Evolutionary conservation across 2,888 invertebrate species (phyloP), one percentile per base, ranked within the genome.

Genomic region (Gonocerus acuteangulatus): DNA sequence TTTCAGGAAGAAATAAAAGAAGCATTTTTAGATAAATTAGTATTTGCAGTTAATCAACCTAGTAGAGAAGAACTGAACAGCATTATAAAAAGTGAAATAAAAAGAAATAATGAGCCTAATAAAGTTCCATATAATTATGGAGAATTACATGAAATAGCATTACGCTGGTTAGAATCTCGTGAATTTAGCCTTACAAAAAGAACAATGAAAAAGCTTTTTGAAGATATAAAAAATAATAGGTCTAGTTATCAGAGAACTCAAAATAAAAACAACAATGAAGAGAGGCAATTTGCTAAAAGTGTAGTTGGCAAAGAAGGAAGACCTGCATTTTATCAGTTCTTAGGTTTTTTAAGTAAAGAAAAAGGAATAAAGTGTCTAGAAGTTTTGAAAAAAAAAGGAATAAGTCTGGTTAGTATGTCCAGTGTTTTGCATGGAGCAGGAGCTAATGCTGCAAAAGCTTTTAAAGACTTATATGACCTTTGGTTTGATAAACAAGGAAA

Each of bases 31-130:
- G 18, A 27, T 44, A 42, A 56, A 15, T 11, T 56, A 16, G 22
- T 56, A 16, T 56, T 56, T 7, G 56, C 44, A 1, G 56, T 56
- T 15, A 56, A 56, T 23, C 56, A 56, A 27, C 56, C 44, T 18
- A 56, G 23, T 27, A 44, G 15, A n/a, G 56, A 56, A 42, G 44
- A 56, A 15, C 16, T 56, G 22, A 44, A 27, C 15, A 42, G 2
- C 16, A 23, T 56, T 21, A 18, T 56, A 16, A 44, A 15, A 44
- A 21, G 7, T 18, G 44, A 56, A 22, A 56, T 56, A 15, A 2
- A 21, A 19, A 45, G 15, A 2, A 44, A 44, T 15, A 56, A 27
- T 16, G 3, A 44, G 1, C 15, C 48, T 27, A 1, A 48, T 22
- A 7, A 45, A 45, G 19, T 48, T 48, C 48, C 48, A 1, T 48